Evolutionary conservation across 2,113 vertebrate species (phyloP), one percentile per base, ranked within the genome.

Genomic region (Chamaetylas fuelleborni): DNA sequence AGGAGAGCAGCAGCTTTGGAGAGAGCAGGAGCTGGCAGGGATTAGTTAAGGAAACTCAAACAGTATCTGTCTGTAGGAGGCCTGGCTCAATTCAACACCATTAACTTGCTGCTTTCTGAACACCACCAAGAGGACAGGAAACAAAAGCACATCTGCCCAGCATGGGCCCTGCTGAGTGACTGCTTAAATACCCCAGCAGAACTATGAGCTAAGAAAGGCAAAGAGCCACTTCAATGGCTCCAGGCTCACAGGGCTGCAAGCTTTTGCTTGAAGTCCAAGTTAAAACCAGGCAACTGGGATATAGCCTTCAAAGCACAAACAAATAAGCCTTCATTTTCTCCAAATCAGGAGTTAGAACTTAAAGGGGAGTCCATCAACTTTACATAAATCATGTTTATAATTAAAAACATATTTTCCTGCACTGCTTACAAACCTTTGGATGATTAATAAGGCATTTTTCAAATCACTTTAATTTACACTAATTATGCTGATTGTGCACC

Each of bases 91-190:
- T 34, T 42, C 62, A 78, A 74, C 47, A 60, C 85, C 87, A 92
- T 88, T 93, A 93, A 94, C 93, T 94, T 95, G 40, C 20, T 91
- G 87, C 78, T 90, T 53, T 96, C 93, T 86, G 89, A 95, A 43
- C 86, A 88, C 29, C 83, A 92, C 33, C 26, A 58, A 57, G 34
- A 88, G n/a, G 28, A 64, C 71, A 66, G 42, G 58, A 91, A 94
- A 90, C 79, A 80, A 94, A 83, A 83, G 62, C 92, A 48, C 3
- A 3, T 81, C 80, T 56, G 74, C 76, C 51, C 90, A 92, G 90
- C 62, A 22, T 25, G 82, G 81, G 5, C 83, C 64, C 19, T 16
- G 69, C 19, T 40, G 36, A 86, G 28, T 2, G 40, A 66, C 26
- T 77, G 58, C 82, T 92, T 71, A 42, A 81, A 86, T 16, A 56